Percentiles rank a stretch among this genome's conserved stretches.
These are phyloP conservation scores for Porites lutea DNA, from an alignment of 64 coral and sea anemone species.

Conservation along the genomic window DNA sequence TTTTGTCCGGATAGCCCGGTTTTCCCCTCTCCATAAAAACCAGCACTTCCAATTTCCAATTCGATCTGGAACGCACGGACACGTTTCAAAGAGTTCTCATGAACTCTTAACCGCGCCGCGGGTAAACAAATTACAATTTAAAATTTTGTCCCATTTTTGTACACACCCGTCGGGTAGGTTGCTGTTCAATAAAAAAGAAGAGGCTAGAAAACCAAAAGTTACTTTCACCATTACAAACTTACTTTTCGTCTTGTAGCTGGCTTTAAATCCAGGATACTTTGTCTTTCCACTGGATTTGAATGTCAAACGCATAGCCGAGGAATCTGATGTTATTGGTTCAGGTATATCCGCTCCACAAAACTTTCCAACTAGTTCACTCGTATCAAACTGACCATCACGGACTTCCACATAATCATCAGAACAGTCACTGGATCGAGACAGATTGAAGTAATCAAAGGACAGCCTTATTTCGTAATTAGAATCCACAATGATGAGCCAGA, in stretches of 20 bases:
- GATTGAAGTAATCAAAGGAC: conserved; percentile 52
- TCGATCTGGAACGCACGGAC: too few species aligned
- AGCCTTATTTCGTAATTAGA: conserved; percentile 1
- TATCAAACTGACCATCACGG: neutral
- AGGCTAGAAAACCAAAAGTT: too few species aligned
- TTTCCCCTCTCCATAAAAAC: too few species aligned
- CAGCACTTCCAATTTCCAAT: too few species aligned
- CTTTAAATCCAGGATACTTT: conserved; percentile 47
- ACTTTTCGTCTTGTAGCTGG: conserved; percentile 22
- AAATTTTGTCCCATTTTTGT: too few species aligned
- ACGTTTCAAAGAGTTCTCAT: too few species aligned
- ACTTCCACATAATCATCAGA: conserved; percentile 31
- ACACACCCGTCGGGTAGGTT: too few species aligned
- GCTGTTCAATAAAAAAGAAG: too few species aligned
- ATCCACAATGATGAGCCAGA: neutral
- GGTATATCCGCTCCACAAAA: conserved; percentile 43
- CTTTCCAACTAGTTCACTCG: neutral
- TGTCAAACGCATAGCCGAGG: neutral
- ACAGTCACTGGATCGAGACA: neutral
- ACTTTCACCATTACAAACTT: conserved; percentile 1
- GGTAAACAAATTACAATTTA: too few species aligned
- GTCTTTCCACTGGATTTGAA: conserved; percentile 14
- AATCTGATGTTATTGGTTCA: neutral
- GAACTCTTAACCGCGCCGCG: too few species aligned
- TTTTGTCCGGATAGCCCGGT: too few species aligned